Evolutionary conservation across 2,113 vertebrate genomes (phyloP).

Genomic region (Meles meles): DNA sequence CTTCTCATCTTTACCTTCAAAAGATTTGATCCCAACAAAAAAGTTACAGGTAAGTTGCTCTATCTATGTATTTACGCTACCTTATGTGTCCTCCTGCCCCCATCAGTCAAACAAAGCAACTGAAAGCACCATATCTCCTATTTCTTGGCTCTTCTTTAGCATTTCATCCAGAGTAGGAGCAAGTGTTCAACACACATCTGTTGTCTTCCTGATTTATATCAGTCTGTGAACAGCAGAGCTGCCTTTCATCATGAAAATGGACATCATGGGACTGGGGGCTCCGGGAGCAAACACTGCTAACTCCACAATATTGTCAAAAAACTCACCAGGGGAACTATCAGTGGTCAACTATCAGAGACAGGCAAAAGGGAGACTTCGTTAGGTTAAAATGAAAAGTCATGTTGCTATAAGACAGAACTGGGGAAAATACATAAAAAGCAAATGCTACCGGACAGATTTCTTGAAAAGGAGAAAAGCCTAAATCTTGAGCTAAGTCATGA

Average conservation of each 20-base stretch:
- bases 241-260: neutral
- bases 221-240: neutral
- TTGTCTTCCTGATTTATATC: neutral
- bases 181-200: neutral
- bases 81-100: neutral
- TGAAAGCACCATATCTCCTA: neutral
- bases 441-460: neutral
- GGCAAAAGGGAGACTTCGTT: neutral
- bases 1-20: conserved; percentile 16
- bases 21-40: conserved; percentile 13
- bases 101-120: neutral
- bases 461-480: neutral
- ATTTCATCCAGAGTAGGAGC: neutral
- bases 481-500: neutral
- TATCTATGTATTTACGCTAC: neutral
- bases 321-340: too few species aligned
- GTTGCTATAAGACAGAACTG: neutral
- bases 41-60: neutral
- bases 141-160: neutral
- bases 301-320: neutral
- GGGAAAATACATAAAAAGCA: neutral
- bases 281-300: neutral
- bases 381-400: neutral
- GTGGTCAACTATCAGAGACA: neutral
- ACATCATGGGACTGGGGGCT: neutral